Conservation (phyloP, 2,797 vertebrate genomes). For the Liparis tanakae region DNA sequence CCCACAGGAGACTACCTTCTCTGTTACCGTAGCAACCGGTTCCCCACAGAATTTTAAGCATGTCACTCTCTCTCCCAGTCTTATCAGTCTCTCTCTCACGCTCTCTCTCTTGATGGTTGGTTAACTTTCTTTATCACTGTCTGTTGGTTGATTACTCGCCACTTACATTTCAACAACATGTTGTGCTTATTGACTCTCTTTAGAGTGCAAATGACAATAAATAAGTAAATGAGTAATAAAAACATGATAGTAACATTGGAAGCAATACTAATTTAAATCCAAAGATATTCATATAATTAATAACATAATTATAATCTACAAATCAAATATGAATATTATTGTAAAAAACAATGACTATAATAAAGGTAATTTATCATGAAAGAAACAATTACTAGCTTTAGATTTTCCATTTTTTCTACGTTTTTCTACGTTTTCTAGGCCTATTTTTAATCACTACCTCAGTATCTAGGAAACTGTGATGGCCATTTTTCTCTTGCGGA, state of each 20-base stretch:
- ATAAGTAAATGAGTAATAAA: background rate
- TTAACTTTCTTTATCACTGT: constrained; percentile 37
- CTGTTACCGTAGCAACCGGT: constrained; percentile 86
- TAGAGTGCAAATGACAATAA: too few species aligned
- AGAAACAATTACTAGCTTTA: background rate
- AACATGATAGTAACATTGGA: too few species aligned
- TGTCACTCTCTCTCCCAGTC: constrained; percentile 66
- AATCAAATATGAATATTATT: background rate
- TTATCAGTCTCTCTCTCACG: constrained; percentile 20
- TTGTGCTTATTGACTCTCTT: background rate
- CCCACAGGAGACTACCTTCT: constrained; percentile 86
- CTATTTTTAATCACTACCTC: background rate
- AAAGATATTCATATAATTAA: background rate
- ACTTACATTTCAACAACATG: constrained; percentile 17
- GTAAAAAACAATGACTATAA: too few species aligned
- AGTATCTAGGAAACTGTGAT: background rate
- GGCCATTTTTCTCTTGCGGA: background rate
- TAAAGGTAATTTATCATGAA: background rate
- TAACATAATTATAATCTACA: background rate
- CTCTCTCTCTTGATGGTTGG: constrained; percentile 23
- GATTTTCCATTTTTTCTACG: background rate
- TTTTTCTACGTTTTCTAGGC: background rate
- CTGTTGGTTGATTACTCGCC: constrained; percentile 43
- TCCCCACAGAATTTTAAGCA: constrained; percentile 84
- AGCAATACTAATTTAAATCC: background rate